Evolutionary conservation across 2,797 vertebrate genomes (phyloP), one percentile per base, ranked within the genome.

Genomic region (Epinephelus coioides): DNA sequence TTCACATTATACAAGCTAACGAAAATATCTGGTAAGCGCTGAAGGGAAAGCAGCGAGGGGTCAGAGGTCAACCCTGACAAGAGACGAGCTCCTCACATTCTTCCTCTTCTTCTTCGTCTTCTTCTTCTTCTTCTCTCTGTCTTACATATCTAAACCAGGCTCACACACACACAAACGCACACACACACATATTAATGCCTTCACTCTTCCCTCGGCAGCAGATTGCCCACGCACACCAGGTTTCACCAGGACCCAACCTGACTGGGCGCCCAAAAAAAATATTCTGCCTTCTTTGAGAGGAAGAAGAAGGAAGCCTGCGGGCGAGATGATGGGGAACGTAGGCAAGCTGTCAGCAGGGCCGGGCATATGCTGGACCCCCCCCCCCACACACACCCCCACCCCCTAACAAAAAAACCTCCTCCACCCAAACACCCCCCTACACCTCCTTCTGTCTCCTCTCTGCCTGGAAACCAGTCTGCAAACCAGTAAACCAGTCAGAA

Each of bases 291-390:
- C 78, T 86, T 81, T 88, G 87, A 92, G 84, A 92, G 77, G 83
- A 83, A 86, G 54, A 68, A 54, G 78, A 74, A 93, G 82, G 87
- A 85, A 88, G 93, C 94, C 95, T 92, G 80, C 82, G 86, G 94
- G 94, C 91, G 75, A 88, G 85, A 88, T 79, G 73, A 77, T 81
- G 77, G 78, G 73, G 78, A 85, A 86, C 78, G 85, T 84, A 91
- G 84, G 86, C 92, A 94, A 92, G 92, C 93, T 95, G 94, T 92
- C 92, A 93, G 89, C 80, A 70, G 86, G 83, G 84, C 81, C 50
- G 84, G 89, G 90, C 94, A 94, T 94, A 94, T 94, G 93, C 89
- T 89, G 89, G 80, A 70, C 68, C 81, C 81, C 70, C 69, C 44
- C 71, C 75, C 19, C 8, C 49, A 27, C 27, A 27, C 27, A 27